Conservation (phyloP, 2,797 vertebrate genomes). For the Meda fulgida region DNA sequence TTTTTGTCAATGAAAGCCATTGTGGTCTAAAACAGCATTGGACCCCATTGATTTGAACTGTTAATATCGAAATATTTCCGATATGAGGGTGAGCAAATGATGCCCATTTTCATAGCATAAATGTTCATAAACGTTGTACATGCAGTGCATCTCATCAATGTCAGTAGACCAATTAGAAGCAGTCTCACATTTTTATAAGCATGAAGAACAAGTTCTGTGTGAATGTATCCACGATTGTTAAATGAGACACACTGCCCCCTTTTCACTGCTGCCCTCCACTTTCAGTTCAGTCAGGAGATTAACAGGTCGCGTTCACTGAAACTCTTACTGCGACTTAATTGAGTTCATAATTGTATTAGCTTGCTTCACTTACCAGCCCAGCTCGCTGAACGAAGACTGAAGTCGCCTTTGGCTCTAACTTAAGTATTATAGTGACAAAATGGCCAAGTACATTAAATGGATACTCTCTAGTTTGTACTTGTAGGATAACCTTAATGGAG, state of each 20-base stretch:
- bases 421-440: conserved; percentile 26
- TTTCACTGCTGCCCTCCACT: neutral
- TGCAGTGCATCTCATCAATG: neutral
- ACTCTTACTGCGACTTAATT: conserved; percentile 37
- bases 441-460: conserved; percentile 19
- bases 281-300: conserved; percentile 24
- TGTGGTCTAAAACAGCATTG: neutral
- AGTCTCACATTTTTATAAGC: neutral
- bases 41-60: too few relatives aligned
- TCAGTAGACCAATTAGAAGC: neutral
- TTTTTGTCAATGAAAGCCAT: neutral
- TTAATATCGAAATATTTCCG: neutral
- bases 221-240: neutral
- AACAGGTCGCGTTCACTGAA: conserved; percentile 21
- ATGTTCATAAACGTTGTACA: neutral
- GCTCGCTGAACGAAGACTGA: neutral
- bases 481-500: conserved; percentile 23
- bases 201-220: neutral
- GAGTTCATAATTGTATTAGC: conserved; percentile 41
- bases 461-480: conserved; percentile 27
- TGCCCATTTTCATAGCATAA: neutral
- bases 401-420: conserved; percentile 13
- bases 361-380: conserved; percentile 13
- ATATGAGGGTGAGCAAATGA: neutral
- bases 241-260: neutral